A percentile compares a stretch with the other conserved stretches of the same genome.
Conservation (phyloP, 2,888 invertebrate species). For the Prosapia bicincta region DNA sequence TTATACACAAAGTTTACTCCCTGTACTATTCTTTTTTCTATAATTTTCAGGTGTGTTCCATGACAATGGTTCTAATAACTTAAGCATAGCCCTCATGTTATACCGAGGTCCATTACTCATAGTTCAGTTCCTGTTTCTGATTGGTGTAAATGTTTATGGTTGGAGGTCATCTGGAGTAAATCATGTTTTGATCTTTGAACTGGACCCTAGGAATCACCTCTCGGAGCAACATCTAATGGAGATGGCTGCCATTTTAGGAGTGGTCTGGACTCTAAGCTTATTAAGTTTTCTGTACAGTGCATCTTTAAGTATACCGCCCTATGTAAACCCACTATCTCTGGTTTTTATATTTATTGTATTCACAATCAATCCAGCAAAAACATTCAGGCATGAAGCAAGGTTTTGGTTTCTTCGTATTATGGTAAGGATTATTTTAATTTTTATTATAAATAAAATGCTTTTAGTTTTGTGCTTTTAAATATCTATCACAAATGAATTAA, state of each 20-base stretch:
- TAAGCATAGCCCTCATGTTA: constrained; percentile 68
- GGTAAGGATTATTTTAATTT: constrained; percentile 47
- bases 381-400: constrained; percentile 70
- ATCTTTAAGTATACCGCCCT: constrained; percentile 68
- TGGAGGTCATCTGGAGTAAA: constrained; percentile 81
- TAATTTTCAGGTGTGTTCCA: constrained; percentile 48
- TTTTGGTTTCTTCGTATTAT: constrained; percentile 68
- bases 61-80: constrained; percentile 52
- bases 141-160: constrained; percentile 77
- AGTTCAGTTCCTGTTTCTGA: constrained; percentile 69
- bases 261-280: constrained; percentile 61
- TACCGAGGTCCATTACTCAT: constrained; percentile 77
- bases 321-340: constrained; percentile 69
- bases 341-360: constrained; percentile 64
- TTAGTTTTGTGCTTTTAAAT: too few relatives aligned
- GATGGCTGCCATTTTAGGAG: constrained; percentile 19
- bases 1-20: background rate
- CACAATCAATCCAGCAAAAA: constrained; percentile 71
- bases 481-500: too few relatives aligned
- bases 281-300: constrained; percentile 65
- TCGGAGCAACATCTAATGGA: constrained; percentile 55
- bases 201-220: constrained; percentile 74
- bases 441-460: too few relatives aligned
- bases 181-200: constrained; percentile 78
- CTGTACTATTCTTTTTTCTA: background rate